Evolutionary conservation across 2,797 vertebrate genomes (phyloP).

Genomic region (Chloroceryle inda): DNA sequence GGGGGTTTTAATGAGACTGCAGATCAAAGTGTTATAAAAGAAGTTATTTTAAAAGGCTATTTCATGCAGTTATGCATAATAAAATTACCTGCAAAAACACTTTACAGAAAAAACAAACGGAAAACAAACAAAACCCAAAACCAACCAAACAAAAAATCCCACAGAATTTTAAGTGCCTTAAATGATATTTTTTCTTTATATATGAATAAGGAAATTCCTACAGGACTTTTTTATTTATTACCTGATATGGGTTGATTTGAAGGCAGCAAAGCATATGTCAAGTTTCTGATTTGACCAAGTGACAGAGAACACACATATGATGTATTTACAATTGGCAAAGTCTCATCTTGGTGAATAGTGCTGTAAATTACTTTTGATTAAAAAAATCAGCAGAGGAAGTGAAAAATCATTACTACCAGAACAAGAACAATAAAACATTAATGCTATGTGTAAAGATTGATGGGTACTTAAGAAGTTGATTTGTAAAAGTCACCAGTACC

Average conservation of each 20-base stretch:
- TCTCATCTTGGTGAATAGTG: conserved; percentile 12
- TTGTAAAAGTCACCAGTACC: conserved; percentile 52
- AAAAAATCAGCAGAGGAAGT: conserved; percentile 51
- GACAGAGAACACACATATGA: not conserved
- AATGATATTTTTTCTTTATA: not conserved
- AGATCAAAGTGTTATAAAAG: not conserved
- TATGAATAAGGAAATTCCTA: not conserved
- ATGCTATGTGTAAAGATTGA: conserved; percentile 33
- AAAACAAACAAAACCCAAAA: too few species aligned
- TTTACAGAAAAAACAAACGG: not conserved
- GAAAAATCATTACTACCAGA: conserved; percentile 53
- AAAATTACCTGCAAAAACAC: not conserved
- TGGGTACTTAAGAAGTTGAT: conserved; percentile 41
- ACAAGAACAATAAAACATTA: conserved; percentile 58
- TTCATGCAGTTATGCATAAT: not conserved
- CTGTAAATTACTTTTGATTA: conserved; percentile 49
- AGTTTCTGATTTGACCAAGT: conserved; percentile 13
- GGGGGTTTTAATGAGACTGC: not conserved
- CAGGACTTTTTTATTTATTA: not conserved
- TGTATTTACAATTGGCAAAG: conserved; percentile 35
- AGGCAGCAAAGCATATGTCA: not conserved
- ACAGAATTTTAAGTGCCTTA: not conserved
- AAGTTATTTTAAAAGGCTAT: not conserved
- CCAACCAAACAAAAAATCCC: too few species aligned
- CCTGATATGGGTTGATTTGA: not conserved